Evolutionary conservation across 1,140 invertebrate genomes (phyloP).

Genomic region (honey bee (Apis mellifera)): Amel_HAv3.1 CM009931.2:21471001-21471500

Average conservation of each 20-base stretch:
- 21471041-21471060: slow-evolving; percentile 53
- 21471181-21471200: too few species aligned
- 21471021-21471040: slow-evolving; percentile 43
- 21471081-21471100: slow-evolving; percentile 48
- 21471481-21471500: slow-evolving; percentile 21
- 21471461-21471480: slow-evolving; percentile 4
- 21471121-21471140: slow-evolving; percentile 21
- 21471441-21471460: background rate
- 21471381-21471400: too few species aligned
- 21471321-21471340: background rate
- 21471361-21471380: too few species aligned
- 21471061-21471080: slow-evolving; percentile 54
- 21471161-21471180: background rate
- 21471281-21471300: background rate
- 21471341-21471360: background rate
- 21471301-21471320: background rate
- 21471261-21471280: background rate
- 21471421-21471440: background rate
- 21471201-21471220: too few species aligned
- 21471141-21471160: too few species aligned
- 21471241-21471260: background rate
- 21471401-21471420: background rate
- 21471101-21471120: slow-evolving; percentile 33
- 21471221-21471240: background rate
- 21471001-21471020: background rate